A percentile compares a stretch with the other conserved stretches of the same genome.
phyloP scores from a whole-genome alignment of 64 coral and sea anemone genomes.

The Dendrophyllia cribrosa region DNA sequence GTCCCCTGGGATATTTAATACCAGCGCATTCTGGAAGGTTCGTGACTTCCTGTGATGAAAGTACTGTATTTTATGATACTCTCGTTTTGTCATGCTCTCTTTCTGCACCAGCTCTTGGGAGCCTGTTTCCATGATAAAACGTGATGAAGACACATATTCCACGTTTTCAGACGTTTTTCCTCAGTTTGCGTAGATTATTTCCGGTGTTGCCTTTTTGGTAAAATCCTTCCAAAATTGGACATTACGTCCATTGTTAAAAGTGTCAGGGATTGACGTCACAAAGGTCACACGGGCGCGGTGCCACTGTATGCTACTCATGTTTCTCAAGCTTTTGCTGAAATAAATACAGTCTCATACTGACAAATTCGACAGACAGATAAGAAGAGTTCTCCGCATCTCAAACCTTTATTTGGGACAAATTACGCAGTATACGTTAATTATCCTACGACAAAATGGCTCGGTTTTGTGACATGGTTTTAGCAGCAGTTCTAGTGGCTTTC shows the following conservation, averaged over 20 bases:
- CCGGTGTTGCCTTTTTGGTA: too few species aligned
- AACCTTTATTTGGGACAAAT: background rate
- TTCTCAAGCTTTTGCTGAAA: background rate
- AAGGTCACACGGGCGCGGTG: background rate
- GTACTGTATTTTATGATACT: too few species aligned
- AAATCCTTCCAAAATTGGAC: background rate
- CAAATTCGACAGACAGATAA: background rate
- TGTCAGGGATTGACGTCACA: conserved; percentile 6
- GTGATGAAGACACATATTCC: too few species aligned
- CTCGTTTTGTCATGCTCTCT: too few species aligned
- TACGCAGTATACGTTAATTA: background rate
- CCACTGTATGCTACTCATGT: background rate
- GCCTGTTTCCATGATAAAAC: too few species aligned
- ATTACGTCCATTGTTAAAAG: background rate
- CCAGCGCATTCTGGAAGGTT: background rate
- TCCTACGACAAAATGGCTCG: background rate
- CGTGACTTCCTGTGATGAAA: conserved; percentile 10
- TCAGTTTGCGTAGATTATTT: too few species aligned
- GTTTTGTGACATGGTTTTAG: background rate
- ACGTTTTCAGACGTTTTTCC: too few species aligned
- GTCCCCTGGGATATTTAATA: background rate
- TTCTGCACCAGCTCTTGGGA: too few species aligned
- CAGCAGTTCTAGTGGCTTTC: background rate
- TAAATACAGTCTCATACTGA: conserved; percentile 9
- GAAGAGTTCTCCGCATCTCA: background rate